phyloP scores from a whole-genome alignment of 2,888 invertebrate genomes.

The Idaea straminata region DNA sequence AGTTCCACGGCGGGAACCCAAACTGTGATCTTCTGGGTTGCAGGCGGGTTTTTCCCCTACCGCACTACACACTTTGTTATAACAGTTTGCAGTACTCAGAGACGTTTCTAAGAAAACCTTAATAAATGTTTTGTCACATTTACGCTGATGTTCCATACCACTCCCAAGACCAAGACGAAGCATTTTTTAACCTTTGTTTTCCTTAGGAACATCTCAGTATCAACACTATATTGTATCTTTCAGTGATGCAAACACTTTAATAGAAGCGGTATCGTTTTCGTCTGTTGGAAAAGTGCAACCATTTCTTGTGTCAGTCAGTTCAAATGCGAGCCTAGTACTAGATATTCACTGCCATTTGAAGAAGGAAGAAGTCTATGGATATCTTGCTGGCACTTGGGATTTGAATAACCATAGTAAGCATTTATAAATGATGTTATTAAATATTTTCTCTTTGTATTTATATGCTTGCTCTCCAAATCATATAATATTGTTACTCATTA shows the following conservation, averaged over 20 bases:
- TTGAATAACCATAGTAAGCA: constrained; percentile 94
- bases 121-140: too few species aligned
- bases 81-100: too few species aligned
- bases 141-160: too few species aligned
- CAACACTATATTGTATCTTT: constrained; percentile 34
- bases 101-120: too few species aligned
- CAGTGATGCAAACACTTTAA: constrained; percentile 94
- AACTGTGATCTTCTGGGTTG: too few species aligned
- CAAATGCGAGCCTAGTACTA: constrained; percentile 91
- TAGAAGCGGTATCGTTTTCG: constrained; percentile 93
- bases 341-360: constrained; percentile 97
- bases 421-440: background rate
- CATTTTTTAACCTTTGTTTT: background rate
- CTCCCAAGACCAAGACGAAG: too few species aligned
- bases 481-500: too few species aligned
- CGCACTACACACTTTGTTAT: too few species aligned
- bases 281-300: constrained; percentile 95
- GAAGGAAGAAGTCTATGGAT: constrained; percentile 97
- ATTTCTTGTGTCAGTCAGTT: constrained; percentile 91
- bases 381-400: constrained; percentile 97
- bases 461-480: too few species aligned
- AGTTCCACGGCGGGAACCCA: too few species aligned
- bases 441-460: background rate
- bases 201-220: constrained; percentile 9
- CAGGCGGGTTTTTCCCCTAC: too few species aligned